A percentile compares a stretch with the other conserved stretches of the same genome.
Evolutionary conservation across 2,888 invertebrate species (phyloP).

Genomic region (Loripinus fragilis): DNA sequence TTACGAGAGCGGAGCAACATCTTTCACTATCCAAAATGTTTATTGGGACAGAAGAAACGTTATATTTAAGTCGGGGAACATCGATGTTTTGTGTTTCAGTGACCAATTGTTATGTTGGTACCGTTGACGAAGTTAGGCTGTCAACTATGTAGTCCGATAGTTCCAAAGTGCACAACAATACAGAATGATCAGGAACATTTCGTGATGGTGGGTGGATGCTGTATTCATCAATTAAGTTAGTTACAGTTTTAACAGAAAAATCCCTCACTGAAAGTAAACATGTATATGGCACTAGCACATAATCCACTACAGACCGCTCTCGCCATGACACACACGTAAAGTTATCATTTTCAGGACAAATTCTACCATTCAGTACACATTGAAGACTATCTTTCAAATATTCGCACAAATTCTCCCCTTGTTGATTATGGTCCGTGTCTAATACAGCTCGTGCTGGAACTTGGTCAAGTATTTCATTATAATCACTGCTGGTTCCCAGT

Average conservation of each 20-base stretch:
- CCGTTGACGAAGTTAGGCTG: neutral
- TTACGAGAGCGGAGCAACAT: slow-evolving; percentile 12
- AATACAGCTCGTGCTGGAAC: neutral
- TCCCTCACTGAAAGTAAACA: neutral
- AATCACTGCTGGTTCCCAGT: slow-evolving; percentile 4
- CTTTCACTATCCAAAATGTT: slow-evolving; percentile 17
- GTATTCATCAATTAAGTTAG: slow-evolving; percentile 13
- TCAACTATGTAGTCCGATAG: slow-evolving; percentile 18
- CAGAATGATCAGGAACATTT: slow-evolving; percentile 30
- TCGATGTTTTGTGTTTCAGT: neutral
- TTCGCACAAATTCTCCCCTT: neutral
- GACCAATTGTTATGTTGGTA: neutral
- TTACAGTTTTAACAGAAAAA: slow-evolving; percentile 13
- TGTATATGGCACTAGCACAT: neutral
- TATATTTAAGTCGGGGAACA: slow-evolving; percentile 7
- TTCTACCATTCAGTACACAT: slow-evolving; percentile 14
- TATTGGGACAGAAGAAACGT: slow-evolving; percentile 7
- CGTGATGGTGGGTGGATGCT: neutral
- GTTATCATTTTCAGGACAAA: slow-evolving; percentile 3
- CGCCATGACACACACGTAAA: neutral
- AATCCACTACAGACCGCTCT: slow-evolving; percentile 1
- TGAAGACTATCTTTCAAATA: slow-evolving; percentile 9
- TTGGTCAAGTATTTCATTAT: slow-evolving; percentile 16
- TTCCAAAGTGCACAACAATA: slow-evolving; percentile 5
- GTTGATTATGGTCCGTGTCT: neutral